Evolutionary conservation across 1,140 invertebrate species (phyloP), one percentile per base, ranked within the genome.

Genomic region (Diabrotica virgifera): DNA sequence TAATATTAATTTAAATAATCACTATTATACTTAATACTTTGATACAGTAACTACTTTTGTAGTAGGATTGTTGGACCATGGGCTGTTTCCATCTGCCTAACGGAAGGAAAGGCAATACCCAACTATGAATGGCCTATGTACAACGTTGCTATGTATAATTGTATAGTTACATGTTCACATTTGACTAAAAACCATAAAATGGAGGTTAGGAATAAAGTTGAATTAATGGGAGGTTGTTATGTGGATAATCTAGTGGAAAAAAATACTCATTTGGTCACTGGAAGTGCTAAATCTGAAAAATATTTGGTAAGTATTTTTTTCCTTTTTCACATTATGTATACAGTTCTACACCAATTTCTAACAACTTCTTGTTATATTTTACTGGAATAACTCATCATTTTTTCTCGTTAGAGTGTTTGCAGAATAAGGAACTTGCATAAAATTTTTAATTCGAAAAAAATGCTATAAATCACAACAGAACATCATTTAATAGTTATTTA

Each of bases 211-310:
- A 80, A 82, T 24, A 86, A 87, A 72, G 85, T 96, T 0, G 82
- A 89, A 71, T 88, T 87, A 76, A 96, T 96, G 94, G 91, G 90
- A 62, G 95, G 93, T 5, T 80, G 87, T 10, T 93, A 88, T 70
- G 87, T 83, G 10, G 85, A 85, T 67, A 84, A 85, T 59, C 84
- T 96, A 40, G 86, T 88, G 37, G 82, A 84, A 59, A 84, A 85
- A 65, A 87, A 89, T 5, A 96, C 94, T 11, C 93, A 96, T 82
- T 84, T 97, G 14, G 84, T 96, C 5, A 89, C 92, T 9, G 87
- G 88, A 70, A 87, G 84, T 36, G 86, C 90, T 5, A 82, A 86
- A 64, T 89, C 89, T 4, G 84, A 85, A 59, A 92, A 93, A 80
- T 91, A 90, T 77, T 82, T 89, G 78, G 88, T 89, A 81, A 80